These are phyloP conservation scores for Halcyon malimbica DNA, from an alignment of 2,113 vertebrate species.

Conservation along the genomic window DNA sequence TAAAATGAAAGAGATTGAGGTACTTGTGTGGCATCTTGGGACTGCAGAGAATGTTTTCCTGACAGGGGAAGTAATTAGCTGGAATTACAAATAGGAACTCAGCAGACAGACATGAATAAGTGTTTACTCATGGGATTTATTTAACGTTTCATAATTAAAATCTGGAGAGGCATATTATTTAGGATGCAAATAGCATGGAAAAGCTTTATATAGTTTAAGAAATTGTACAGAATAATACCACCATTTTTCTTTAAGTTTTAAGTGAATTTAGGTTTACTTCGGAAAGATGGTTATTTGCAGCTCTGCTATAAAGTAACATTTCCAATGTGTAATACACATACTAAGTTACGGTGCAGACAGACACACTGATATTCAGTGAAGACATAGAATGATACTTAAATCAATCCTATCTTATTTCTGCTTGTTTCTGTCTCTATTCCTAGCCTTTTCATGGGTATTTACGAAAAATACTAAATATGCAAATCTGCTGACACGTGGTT, in stretches of 20 bases:
- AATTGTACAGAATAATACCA: not conserved
- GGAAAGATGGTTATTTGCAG: not conserved
- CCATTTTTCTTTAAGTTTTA: not conserved
- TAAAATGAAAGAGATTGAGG: conserved; percentile 4
- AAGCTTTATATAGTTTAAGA: not conserved
- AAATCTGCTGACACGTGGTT: not conserved
- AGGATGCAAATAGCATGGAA: not conserved
- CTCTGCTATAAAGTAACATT: not conserved
- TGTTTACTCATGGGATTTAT: conserved; percentile 12
- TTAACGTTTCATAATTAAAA: conserved; percentile 48
- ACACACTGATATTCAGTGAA: not conserved
- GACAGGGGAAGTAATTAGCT: conserved; percentile 66
- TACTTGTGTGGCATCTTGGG: not conserved
- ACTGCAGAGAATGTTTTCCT: conserved; percentile 53
- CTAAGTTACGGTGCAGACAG: not conserved
- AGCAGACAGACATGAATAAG: conserved; percentile 29
- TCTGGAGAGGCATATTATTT: conserved; percentile 14
- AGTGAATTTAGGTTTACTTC: not conserved
- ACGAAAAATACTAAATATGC: not conserved
- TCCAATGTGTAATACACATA: not conserved
- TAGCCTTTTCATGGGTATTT: not conserved
- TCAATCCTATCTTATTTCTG: not conserved
- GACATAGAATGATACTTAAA: not conserved
- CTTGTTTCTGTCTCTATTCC: not conserved
- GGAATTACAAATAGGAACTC: conserved; percentile 50